phyloP scores from a whole-genome alignment of 2,888 invertebrate genomes.

The Polydrusus tereticollis region DNA sequence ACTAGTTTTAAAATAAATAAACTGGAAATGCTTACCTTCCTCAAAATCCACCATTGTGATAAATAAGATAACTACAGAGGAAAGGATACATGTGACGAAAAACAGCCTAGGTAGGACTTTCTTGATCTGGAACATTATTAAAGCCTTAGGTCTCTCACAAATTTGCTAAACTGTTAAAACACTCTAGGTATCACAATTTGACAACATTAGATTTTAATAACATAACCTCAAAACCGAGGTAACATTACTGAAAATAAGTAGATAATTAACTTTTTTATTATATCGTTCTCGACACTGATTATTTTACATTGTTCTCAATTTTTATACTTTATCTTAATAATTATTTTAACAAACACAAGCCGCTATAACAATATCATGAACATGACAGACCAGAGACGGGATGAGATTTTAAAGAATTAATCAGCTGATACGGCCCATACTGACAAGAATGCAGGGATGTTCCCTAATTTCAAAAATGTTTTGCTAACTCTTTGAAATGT shows the following conservation, averaged over 20 bases:
- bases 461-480: too few species aligned
- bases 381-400: too few species aligned
- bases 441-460: too few species aligned
- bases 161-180: not conserved
- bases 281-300: not conserved
- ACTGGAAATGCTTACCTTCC: slow-evolving; percentile 54
- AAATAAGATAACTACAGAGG: slow-evolving; percentile 46
- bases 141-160: not conserved
- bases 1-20: not conserved
- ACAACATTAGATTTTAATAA: not conserved
- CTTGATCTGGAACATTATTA: slow-evolving; percentile 30
- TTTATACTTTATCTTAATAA: not conserved
- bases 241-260: not conserved
- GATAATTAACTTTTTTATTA: not conserved
- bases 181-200: not conserved
- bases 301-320: slow-evolving; percentile 1
- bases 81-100: slow-evolving; percentile 33
- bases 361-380: not conserved
- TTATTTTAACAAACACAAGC: not conserved
- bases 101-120: slow-evolving; percentile 42
- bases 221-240: not conserved
- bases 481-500: too few species aligned
- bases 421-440: too few species aligned
- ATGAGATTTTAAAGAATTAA: too few species aligned
- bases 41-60: slow-evolving; percentile 50